Evolutionary conservation across 2,888 invertebrate genomes (phyloP).

Genomic region (Heliothis peltigera): DNA sequence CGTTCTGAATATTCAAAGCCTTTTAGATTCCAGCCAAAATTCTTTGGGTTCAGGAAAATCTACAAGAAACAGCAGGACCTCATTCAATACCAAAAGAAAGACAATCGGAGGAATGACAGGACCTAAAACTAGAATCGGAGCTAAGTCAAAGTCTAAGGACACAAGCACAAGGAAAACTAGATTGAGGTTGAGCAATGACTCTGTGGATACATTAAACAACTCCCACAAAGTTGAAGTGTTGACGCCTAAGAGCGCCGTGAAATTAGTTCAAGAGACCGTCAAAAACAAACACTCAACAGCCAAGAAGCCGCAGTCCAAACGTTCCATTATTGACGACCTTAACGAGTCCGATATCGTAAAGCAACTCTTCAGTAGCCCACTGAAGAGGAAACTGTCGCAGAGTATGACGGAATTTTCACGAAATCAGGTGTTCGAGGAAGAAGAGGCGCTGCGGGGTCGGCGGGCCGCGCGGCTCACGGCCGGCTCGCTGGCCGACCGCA

Average conservation of each 20-base stretch:
- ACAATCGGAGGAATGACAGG: constrained; percentile 69
- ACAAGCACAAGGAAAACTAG: constrained; percentile 58
- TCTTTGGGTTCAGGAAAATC: constrained; percentile 58
- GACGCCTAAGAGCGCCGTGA: constrained; percentile 81
- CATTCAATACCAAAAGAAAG: constrained; percentile 64
- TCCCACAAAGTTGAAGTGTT: constrained; percentile 70
- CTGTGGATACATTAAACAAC: constrained; percentile 59
- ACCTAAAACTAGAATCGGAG: constrained; percentile 57
- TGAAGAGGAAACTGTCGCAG: constrained; percentile 85
- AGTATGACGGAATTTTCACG: constrained; percentile 85
- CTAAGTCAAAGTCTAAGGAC: constrained; percentile 69
- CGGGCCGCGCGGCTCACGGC: constrained; percentile 61
- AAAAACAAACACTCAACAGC: constrained; percentile 87
- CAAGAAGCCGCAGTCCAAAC: constrained; percentile 85
- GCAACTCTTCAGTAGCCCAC: constrained; percentile 85
- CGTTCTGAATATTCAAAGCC: constrained; percentile 77
- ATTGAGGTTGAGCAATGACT: constrained; percentile 64
- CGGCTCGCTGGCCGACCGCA: constrained; percentile 67
- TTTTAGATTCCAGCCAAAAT: constrained; percentile 74
- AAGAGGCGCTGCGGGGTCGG: no score
- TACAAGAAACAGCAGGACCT: constrained; percentile 42
- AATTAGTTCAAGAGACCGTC: constrained; percentile 78
- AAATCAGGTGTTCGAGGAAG: constrained; percentile 73
- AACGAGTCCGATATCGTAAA: constrained; percentile 83
- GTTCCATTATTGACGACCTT: constrained; percentile 83